Evolutionary conservation across 2,888 invertebrate genomes (phyloP).

Genomic region (Harpagoxenus sublaevis): DNA sequence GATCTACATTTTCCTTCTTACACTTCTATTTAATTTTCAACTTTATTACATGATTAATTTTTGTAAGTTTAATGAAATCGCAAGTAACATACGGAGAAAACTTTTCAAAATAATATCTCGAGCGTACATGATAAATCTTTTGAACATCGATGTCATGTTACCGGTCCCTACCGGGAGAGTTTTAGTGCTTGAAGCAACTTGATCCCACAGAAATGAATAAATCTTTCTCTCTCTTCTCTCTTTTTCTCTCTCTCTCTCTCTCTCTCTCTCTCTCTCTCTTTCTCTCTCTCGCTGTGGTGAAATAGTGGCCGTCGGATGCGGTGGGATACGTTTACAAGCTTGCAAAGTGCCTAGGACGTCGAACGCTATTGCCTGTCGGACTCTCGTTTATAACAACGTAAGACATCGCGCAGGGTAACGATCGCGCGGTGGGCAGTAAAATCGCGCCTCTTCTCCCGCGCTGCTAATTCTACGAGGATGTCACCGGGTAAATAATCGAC

Average conservation of each 20-base stretch:
- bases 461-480: constrained; percentile 37
- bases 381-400: constrained; percentile 49
- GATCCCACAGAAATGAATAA: constrained; percentile 34
- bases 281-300: not conserved
- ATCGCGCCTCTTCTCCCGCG: constrained; percentile 39
- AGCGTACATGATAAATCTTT: constrained; percentile 6
- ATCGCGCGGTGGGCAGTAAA: constrained; percentile 43
- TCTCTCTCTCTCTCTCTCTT: not conserved
- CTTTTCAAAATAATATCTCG: not conserved
- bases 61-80: not conserved
- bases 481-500: constrained; percentile 44
- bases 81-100: not conserved
- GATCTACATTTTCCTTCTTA: not conserved
- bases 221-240: constrained; percentile 4
- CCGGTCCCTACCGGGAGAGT: not conserved
- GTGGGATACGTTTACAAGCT: constrained; percentile 50
- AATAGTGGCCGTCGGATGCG: constrained; percentile 32
- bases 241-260: not conserved
- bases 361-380: constrained; percentile 42
- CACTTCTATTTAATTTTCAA: not conserved
- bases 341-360: constrained; percentile 40
- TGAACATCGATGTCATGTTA: constrained; percentile 5
- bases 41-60: not conserved
- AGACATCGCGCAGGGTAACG: constrained; percentile 41
- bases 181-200: constrained; percentile 18